Conservation (phyloP, 2,113 vertebrate species). For the Vulpes lagopus region DNA sequence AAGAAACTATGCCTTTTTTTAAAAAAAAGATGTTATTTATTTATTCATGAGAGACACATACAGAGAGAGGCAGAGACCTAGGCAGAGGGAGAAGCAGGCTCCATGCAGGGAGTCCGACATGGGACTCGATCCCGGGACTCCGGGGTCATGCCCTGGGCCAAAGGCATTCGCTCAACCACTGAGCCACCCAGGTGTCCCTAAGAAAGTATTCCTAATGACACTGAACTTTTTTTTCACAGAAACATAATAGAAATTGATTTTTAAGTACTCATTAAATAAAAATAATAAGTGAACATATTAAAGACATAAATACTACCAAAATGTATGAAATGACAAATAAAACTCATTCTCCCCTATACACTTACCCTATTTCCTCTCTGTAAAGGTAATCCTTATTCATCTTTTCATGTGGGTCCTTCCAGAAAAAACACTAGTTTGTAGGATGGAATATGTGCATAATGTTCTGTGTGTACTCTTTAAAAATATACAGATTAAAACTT, state of each 20-base stretch:
- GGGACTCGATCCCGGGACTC: too few species aligned
- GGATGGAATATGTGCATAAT: background rate
- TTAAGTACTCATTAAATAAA: conserved; percentile 26
- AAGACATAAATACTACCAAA: background rate
- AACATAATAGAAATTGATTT: background rate
- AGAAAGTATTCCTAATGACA: background rate
- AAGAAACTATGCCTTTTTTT: background rate
- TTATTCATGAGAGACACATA: too few species aligned
- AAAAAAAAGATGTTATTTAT: too few species aligned
- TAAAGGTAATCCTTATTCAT: background rate
- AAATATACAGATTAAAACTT: background rate
- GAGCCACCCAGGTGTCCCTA: background rate
- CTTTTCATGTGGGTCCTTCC: background rate
- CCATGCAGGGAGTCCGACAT: too few species aligned
- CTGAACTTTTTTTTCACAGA: background rate
- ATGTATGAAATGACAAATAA: conserved; percentile 5
- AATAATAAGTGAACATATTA: background rate
- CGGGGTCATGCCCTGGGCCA: too few species aligned
- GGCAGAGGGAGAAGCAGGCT: too few species aligned
- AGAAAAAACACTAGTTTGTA: background rate
- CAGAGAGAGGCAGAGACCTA: too few species aligned
- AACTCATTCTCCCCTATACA: background rate
- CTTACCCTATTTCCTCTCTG: background rate
- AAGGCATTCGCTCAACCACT: too few species aligned
- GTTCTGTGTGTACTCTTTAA: background rate